A percentile compares a stretch with the other conserved stretches of the same genome.
These are phyloP conservation scores for Entomobrya multifasciata DNA, from an alignment of 2,888 invertebrate species.

Conservation along the genomic window DNA sequence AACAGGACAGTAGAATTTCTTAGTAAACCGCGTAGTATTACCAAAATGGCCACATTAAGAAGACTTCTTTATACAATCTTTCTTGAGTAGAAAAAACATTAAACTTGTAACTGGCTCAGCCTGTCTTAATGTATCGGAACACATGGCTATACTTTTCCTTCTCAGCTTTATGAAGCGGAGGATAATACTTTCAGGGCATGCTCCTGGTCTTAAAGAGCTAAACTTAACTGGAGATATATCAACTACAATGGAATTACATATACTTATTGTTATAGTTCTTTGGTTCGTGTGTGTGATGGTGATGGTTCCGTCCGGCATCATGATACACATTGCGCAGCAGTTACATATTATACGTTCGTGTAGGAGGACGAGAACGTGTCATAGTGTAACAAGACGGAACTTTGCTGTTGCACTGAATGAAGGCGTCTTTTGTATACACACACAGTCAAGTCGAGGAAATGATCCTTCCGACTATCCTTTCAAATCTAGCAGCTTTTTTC, in stretches of 20 bases:
- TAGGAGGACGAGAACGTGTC: too few species aligned
- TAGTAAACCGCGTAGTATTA: slow-evolving; percentile 44
- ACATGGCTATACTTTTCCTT: slow-evolving; percentile 33
- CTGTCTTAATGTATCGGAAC: slow-evolving; percentile 68
- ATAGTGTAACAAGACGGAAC: neutral
- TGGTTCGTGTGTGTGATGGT: too few species aligned
- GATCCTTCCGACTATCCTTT: slow-evolving; percentile 20
- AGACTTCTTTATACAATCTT: too few species aligned
- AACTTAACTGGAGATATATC: slow-evolving; percentile 36
- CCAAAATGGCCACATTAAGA: slow-evolving; percentile 58
- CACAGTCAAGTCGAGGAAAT: slow-evolving; percentile 9
- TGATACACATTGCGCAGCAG: too few species aligned
- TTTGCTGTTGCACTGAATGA: too few species aligned
- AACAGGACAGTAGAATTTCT: too few species aligned
- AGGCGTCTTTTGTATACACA: too few species aligned
- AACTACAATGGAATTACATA: slow-evolving; percentile 49
- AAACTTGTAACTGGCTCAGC: slow-evolving; percentile 44
- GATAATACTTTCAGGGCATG: slow-evolving; percentile 32
- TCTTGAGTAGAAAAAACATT: slow-evolving; percentile 56
- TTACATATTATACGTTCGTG: too few species aligned
- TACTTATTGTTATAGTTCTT: slow-evolving; percentile 50
- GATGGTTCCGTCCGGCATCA: too few species aligned
- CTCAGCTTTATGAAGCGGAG: slow-evolving; percentile 65
- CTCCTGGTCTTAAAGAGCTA: neutral
- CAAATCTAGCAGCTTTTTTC: slow-evolving; percentile 12